Evolutionary conservation across 2,888 invertebrate species (phyloP).

Genomic region (Andrena bicolor): DNA sequence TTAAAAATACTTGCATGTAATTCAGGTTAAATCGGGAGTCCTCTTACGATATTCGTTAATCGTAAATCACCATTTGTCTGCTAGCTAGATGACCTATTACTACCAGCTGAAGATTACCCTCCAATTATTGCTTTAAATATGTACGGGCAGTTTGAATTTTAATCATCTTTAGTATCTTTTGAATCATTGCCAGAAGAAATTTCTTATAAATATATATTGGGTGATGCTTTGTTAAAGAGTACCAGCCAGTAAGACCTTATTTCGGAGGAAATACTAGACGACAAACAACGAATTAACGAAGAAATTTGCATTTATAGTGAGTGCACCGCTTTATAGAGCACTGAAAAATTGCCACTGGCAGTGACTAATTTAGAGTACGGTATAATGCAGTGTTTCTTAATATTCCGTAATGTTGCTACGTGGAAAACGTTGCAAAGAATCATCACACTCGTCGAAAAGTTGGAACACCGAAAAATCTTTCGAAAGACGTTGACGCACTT

Average conservation of each 20-base stretch:
- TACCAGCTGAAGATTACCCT: too few relatives aligned
- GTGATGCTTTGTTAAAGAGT: constrained; percentile 1
- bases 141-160: too few relatives aligned
- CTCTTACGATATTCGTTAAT: constrained; percentile 3
- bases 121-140: too few relatives aligned
- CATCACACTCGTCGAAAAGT: background rate
- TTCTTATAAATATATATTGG: background rate
- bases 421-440: background rate
- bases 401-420: too few relatives aligned
- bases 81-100: too few relatives aligned
- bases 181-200: background rate
- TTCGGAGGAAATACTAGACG: constrained; percentile 6
- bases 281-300: constrained; percentile 15
- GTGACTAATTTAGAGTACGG: background rate
- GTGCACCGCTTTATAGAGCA: background rate
- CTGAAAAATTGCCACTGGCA: background rate
- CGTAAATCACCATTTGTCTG: background rate
- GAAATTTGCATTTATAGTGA: constrained; percentile 34
- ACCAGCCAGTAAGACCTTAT: background rate
- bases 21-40: background rate
- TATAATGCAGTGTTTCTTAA: background rate
- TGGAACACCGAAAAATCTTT: constrained; percentile 36
- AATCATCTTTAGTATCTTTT: too few relatives aligned
- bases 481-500: constrained; percentile 53
- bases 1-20: constrained; percentile 8